Conservation (phyloP, 2,113 vertebrate genomes). For the Alligator mississippiensis region DNA sequence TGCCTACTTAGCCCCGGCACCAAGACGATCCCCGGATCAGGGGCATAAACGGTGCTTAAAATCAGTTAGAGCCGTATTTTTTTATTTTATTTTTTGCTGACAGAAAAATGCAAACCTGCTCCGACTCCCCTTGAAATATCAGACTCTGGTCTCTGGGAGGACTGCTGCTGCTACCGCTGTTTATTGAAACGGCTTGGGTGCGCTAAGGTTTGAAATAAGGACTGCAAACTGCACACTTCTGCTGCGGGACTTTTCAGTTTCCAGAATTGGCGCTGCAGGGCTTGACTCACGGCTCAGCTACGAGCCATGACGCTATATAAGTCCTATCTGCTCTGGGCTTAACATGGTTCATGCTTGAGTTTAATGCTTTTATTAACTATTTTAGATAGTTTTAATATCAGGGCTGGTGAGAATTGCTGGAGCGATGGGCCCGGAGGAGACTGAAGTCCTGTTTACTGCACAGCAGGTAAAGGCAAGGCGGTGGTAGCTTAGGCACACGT, state of each 20-base stretch:
- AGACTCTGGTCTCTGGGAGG: neutral
- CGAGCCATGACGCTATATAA: rapidly evolving
- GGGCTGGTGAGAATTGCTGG: neutral
- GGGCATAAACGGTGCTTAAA: neutral
- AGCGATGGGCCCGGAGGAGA: neutral
- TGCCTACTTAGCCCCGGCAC: constrained; percentile 62
- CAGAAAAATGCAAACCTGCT: neutral
- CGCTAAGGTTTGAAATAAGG: neutral
- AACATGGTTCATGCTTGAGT: rapidly evolving
- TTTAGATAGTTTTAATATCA: neutral
- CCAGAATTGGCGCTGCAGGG: neutral
- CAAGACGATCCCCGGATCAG: constrained; percentile 16
- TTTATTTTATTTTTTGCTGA: neutral
- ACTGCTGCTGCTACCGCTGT: constrained; percentile 29
- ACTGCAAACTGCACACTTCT: rapidly evolving
- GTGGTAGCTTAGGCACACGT: neutral
- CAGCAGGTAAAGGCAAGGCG: neutral
- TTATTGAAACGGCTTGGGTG: constrained; percentile 18
- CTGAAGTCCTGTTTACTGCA: neutral
- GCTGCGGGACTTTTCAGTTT: neutral
- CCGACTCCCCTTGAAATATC: neutral
- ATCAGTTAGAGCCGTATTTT: neutral
- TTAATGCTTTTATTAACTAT: rapidly evolving
- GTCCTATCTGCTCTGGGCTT: rapidly evolving
- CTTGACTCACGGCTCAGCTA: neutral